These are phyloP conservation scores for Loxodonta africana DNA, from an alignment of 2,113 vertebrate genomes.

Conservation along the genomic window DNA sequence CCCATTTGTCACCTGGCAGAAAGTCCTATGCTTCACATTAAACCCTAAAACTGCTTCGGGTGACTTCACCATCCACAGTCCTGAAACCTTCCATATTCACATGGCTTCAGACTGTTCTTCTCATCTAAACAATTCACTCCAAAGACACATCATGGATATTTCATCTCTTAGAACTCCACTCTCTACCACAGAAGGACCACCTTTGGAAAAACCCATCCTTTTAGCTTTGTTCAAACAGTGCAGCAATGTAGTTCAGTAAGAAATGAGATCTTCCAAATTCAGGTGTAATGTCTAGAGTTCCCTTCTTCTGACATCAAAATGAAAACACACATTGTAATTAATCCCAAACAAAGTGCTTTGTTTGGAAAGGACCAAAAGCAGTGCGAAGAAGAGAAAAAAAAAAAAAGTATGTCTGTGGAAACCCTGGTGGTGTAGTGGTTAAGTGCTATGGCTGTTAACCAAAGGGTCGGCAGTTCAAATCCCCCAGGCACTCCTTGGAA, in stretches of 20 bases:
- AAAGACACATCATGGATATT: not conserved
- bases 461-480: too few relatives aligned
- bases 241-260: not conserved
- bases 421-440: too few relatives aligned
- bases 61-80: not conserved
- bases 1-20: not conserved
- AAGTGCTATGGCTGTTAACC: too few relatives aligned
- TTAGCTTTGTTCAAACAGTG: not conserved
- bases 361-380: not conserved
- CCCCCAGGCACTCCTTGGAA: too few relatives aligned
- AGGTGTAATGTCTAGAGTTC: not conserved
- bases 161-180: not conserved
- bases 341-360: not conserved
- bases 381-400: not conserved
- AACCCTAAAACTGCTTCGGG: not conserved
- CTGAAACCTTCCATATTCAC: not conserved
- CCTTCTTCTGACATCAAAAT: conserved; percentile 8
- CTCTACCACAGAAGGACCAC: not conserved
- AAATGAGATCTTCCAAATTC: not conserved
- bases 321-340: not conserved
- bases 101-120: not conserved
- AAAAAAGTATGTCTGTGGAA: not conserved
- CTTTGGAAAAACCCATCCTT: not conserved
- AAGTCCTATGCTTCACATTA: not conserved
- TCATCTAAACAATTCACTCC: not conserved